A percentile compares a stretch with the other conserved stretches of the same genome.
These are phyloP conservation scores for Mobula hypostoma DNA, from an alignment of 2,113 vertebrate genomes.

Conservation along the genomic window DNA sequence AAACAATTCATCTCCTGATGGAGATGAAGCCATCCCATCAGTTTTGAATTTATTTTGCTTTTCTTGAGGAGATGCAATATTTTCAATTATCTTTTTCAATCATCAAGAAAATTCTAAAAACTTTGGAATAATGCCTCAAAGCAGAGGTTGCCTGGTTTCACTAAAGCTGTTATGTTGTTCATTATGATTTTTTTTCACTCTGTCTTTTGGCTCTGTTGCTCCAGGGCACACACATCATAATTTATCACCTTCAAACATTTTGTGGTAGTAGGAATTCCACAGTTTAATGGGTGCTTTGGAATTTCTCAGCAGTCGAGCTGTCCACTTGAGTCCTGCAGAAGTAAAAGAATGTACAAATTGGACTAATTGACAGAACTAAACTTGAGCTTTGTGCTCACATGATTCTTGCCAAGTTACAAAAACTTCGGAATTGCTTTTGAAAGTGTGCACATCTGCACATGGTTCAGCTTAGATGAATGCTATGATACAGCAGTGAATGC, in stretches of 20 bases:
- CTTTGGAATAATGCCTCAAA: neutral
- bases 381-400: neutral
- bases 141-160: neutral
- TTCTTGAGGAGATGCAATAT: neutral
- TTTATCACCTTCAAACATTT: slow-evolving; percentile 15
- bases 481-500: neutral
- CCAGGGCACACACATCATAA: neutral
- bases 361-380: neutral
- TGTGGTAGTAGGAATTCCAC: neutral
- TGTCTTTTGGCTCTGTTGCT: neutral
- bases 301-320: neutral
- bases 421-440: neutral
- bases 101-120: neutral
- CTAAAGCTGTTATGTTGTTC: neutral
- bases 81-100: neutral
- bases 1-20: neutral
- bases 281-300: slow-evolving; percentile 17
- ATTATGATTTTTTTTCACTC: neutral
- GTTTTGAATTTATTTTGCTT: neutral
- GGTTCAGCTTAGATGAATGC: neutral
- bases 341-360: slow-evolving; percentile 1
- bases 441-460: slow-evolving; percentile 21
- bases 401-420: neutral
- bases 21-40: neutral
- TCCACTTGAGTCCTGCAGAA: neutral